Base-by-base conservation (phyloP, 2,888 invertebrate genomes). In the Troglohyphantes excavatus region DNA sequence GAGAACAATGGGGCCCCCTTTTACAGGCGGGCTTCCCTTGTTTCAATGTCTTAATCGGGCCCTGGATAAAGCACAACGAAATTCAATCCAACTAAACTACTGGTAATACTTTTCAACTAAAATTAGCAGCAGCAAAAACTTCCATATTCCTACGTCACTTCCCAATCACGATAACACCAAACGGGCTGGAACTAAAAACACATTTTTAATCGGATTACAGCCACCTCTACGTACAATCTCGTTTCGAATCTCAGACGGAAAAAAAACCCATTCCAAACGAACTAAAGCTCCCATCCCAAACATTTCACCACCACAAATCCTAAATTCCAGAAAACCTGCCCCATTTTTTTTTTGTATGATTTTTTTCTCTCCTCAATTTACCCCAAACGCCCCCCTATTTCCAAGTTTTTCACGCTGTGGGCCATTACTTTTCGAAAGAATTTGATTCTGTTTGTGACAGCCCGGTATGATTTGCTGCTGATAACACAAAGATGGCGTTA, bases 391-490 rank as follows among this genome's bases (percentile, higher is more conserved):
- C n/a, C n/a, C n/a, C n/a, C n/a, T n/a, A n/a, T n/a, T n/a, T n/a
- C 53, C n/a, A 53, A 17, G 13, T 43, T 23, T 63, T 53, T 63
- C 78, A 1, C n/a, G 26, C 65, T 39, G 78, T n/a, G 65, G 26
- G 43, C 65, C 81, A 81, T 81, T 81, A 68, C 81, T 78, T 81
- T 68, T 59, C 27, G 29, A 67, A 46, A 29, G 27, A 26, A 59
- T 39, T 39, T 59, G 81, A 59, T 68, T 81, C 81, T 81, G 81
- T 81, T 68, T 81, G 17, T 81, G 81, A 81, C 81, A 81, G 81
- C 68, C 68, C 27, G 33, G n/a, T 13, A 68, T 68, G 81, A 68
- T 68, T 29, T 68, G 81, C 29, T 23, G 29, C 81, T 33, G 68
- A 81, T 68, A 81, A 59, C 68, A 53, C 53, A 17, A 29, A 29